Percentiles rank a stretch among this genome's conserved stretches.
Conservation (phyloP, 2,113 vertebrate genomes). For the Leucopsar rothschildi region DNA sequence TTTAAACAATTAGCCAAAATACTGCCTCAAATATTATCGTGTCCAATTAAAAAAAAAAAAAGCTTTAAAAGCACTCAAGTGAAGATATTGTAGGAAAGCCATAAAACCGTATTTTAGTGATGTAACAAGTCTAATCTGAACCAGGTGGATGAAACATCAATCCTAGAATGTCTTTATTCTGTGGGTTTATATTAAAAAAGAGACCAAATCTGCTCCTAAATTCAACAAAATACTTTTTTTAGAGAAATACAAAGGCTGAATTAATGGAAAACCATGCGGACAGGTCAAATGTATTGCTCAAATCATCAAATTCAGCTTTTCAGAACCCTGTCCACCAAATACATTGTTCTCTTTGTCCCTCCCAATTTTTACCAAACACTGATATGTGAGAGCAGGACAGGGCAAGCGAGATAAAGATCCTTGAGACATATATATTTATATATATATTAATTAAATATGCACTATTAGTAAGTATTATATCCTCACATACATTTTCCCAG, state of each 20-base stretch:
- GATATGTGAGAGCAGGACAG: background rate
- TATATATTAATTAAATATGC: too few relatives aligned
- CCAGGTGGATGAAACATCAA: background rate
- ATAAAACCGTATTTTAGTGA: background rate
- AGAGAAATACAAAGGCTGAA: background rate
- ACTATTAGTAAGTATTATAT: background rate
- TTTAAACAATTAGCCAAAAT: constrained; percentile 60
- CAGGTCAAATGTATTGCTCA: background rate
- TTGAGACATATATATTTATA: too few relatives aligned
- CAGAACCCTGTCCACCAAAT: background rate
- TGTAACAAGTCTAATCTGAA: background rate
- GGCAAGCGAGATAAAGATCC: background rate
- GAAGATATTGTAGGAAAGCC: constrained; percentile 23
- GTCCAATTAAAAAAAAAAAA: background rate
- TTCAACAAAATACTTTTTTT: background rate
- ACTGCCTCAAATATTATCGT: background rate
- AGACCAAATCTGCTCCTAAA: background rate
- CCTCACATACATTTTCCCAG: background rate
- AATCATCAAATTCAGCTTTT: background rate
- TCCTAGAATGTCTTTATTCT: background rate
- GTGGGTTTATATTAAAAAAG: background rate
- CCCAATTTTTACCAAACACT: background rate
- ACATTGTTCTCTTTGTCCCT: background rate
- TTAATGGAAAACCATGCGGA: background rate
- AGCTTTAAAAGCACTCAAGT: background rate